Conservation (phyloP, 2,888 invertebrate genomes). For the Tenthredo amoena region DNA sequence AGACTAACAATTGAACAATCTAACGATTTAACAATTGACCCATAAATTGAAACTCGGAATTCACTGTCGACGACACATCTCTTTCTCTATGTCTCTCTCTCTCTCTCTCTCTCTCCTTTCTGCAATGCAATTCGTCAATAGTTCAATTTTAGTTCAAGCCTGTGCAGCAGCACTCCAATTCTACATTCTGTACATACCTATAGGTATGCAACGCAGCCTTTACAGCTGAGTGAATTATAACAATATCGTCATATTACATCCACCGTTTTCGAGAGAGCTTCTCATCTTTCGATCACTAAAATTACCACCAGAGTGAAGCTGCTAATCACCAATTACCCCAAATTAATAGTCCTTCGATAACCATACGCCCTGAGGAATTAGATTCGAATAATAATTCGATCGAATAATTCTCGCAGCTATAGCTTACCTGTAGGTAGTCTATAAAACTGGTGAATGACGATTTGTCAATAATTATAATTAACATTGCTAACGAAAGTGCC, state of each 20-base stretch:
- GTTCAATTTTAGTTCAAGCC: not conserved
- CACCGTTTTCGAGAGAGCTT: not conserved
- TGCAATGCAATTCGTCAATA: constrained; percentile 15
- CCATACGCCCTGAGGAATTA: not conserved
- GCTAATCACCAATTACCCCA: not conserved
- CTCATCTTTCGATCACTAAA: not conserved
- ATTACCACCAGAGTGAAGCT: not conserved
- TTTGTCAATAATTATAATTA: not conserved
- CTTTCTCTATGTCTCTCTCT: too few species aligned
- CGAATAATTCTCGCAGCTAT: not conserved
- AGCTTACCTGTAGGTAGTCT: not conserved
- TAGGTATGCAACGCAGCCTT: not conserved
- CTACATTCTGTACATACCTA: not conserved
- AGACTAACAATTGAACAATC: constrained; percentile 33
- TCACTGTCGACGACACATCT: not conserved
- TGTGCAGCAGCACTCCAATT: not conserved
- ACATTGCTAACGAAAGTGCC: not conserved
- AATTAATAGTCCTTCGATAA: not conserved
- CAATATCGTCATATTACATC: not conserved
- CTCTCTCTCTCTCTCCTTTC: not conserved
- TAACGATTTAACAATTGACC: constrained; percentile 37
- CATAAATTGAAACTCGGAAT: constrained; percentile 23
- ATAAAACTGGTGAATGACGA: not conserved
- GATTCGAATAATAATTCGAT: not conserved
- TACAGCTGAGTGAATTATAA: not conserved